Evolutionary conservation across 2,797 vertebrate species (phyloP).

Genomic region (Pangasius djambal): DNA sequence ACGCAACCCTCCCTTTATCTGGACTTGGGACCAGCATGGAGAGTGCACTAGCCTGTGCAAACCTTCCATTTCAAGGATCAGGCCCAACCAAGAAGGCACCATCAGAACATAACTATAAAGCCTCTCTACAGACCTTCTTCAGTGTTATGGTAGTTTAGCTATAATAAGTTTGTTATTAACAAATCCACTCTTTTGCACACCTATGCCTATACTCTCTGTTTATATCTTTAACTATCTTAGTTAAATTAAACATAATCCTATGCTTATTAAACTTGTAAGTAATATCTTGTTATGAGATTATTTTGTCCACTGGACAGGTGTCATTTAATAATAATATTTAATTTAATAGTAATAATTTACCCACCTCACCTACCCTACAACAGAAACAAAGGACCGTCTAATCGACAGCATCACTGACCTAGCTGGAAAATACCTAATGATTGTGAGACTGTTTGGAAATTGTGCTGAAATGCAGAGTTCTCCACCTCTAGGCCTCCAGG

Average conservation of each 20-base stretch:
- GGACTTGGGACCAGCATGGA: no score
- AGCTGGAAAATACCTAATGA: neutral
- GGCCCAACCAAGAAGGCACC: no score
- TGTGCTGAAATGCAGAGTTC: neutral
- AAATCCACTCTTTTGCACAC: neutral
- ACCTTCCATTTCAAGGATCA: no score
- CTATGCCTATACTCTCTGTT: neutral
- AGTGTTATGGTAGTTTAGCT: no score
- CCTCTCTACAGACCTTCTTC: no score
- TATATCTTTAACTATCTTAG: neutral
- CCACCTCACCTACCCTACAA: neutral
- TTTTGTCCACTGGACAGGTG: no score
- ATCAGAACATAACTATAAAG: no score
- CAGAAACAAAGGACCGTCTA: neutral
- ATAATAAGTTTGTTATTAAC: no score
- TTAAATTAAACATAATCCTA: neutral
- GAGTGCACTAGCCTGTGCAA: no score
- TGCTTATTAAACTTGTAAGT: neutral
- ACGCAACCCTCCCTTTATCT: no score
- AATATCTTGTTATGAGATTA: no score
- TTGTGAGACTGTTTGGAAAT: neutral
- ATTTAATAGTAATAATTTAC: neutral
- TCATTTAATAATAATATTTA: no score
- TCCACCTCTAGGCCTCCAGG: neutral
- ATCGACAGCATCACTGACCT: neutral